These are phyloP conservation scores for Scophthalmus maximus DNA, from an alignment of 2,113 vertebrate species.

Conservation along the genomic window DNA sequence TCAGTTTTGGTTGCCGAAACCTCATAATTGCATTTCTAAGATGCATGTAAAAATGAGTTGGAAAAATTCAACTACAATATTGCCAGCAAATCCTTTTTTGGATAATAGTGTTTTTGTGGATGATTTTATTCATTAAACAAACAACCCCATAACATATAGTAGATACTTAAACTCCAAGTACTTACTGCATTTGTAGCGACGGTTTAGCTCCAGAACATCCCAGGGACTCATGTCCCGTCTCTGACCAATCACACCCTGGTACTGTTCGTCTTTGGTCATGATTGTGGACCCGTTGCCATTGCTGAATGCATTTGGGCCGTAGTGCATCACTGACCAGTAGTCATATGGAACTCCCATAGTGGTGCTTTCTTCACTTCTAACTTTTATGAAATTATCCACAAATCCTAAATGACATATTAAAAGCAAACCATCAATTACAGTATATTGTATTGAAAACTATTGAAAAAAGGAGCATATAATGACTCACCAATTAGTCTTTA, in stretches of 20 bases:
- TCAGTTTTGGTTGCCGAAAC: too few relatives aligned
- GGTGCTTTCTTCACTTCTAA: not conserved
- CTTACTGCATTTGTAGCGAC: constrained; percentile 88
- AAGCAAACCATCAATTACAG: not conserved
- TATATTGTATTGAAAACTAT: not conserved
- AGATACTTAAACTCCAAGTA: not conserved
- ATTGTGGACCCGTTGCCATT: constrained; percentile 87
- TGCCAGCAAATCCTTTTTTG: too few relatives aligned
- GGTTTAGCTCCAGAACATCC: constrained; percentile 82
- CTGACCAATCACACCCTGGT: constrained; percentile 88
- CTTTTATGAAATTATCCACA: not conserved
- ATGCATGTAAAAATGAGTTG: too few relatives aligned
- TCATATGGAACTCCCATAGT: constrained; percentile 68
- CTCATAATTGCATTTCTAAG: too few relatives aligned
- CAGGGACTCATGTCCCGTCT: constrained; percentile 87
- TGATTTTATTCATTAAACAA: not conserved
- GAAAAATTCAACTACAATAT: too few relatives aligned
- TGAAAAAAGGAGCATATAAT: not conserved
- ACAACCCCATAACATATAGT: not conserved
- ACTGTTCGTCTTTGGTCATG: constrained; percentile 81
- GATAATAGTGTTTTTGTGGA: too few relatives aligned
- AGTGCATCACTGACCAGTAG: constrained; percentile 84
- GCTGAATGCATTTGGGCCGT: constrained; percentile 81
- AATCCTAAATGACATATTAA: constrained; percentile 25
- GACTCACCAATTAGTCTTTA: not conserved